Conservation (phyloP, 2,797 vertebrate species). For the Acanthopagrus latus region DNA sequence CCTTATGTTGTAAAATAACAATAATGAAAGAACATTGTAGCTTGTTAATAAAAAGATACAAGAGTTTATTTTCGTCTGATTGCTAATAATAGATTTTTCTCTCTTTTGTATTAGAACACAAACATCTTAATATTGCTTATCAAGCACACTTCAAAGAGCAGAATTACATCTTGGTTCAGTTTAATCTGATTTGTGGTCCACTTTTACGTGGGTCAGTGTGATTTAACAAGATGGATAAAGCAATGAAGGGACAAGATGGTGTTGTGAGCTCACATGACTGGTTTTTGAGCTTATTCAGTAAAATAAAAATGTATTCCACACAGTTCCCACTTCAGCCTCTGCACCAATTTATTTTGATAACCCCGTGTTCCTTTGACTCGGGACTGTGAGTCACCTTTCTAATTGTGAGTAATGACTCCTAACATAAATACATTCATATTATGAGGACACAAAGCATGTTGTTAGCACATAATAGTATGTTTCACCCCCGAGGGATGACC, state of each 20-base stretch:
- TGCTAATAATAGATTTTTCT: neutral
- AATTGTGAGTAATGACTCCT: neutral
- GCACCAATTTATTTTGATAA: conserved; percentile 27
- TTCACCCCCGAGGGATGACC: conserved; percentile 18
- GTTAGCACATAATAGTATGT: neutral
- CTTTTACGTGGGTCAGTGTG: conserved; percentile 8
- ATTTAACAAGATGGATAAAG: conserved; percentile 10
- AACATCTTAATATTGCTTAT: neutral
- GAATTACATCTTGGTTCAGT: conserved; percentile 4
- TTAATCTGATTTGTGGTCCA: conserved; percentile 1
- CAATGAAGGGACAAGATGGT: neutral
- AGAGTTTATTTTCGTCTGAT: neutral
- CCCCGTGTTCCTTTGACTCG: neutral
- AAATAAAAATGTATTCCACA: conserved; percentile 5
- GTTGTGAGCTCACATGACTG: neutral
- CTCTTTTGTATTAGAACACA: neutral
- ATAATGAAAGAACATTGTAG: too few species aligned
- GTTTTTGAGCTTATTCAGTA: neutral
- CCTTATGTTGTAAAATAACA: too few species aligned
- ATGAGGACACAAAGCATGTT: conserved; percentile 5
- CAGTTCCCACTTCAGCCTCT: neutral
- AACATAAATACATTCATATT: neutral
- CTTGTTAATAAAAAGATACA: too few species aligned
- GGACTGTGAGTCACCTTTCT: neutral
- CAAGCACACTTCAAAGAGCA: conserved; percentile 18